Percentiles rank a stretch among this genome's conserved stretches.
Conservation (phyloP, 2,797 vertebrate species). For the Oryzias dopingdopingensis region DNA sequence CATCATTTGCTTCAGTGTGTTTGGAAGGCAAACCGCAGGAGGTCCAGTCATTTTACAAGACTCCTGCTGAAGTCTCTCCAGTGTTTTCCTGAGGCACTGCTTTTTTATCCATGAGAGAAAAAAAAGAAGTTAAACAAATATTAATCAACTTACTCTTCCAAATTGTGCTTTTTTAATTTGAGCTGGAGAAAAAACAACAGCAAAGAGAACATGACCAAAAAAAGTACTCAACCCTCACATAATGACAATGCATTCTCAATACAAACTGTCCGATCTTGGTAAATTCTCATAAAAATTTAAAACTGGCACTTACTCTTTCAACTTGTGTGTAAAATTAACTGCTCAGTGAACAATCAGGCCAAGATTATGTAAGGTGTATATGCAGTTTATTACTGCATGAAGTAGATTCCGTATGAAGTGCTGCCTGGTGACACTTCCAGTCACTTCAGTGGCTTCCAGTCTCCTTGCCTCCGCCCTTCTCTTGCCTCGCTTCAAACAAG, state of each 20-base stretch:
- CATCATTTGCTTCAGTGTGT: conserved; percentile 52
- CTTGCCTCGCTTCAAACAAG: conserved; percentile 39
- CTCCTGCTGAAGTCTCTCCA: not conserved
- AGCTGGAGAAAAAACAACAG: no score
- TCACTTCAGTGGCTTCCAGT: conserved; percentile 28
- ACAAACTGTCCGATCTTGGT: no score
- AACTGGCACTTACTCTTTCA: no score
- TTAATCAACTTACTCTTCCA: not conserved
- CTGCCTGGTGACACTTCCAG: conserved; percentile 33
- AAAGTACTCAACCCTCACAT: no score
- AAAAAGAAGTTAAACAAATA: not conserved
- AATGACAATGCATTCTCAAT: no score
- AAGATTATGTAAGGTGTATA: conserved; percentile 15
- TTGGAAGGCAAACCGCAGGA: conserved; percentile 41
- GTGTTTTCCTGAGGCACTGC: conserved; percentile 3
- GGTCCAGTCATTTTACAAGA: conserved; percentile 5
- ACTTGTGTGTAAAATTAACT: not conserved
- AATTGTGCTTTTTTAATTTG: no score
- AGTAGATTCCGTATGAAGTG: conserved; percentile 15
- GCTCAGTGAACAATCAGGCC: conserved; percentile 5
- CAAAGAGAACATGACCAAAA: no score
- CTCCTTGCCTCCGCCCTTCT: conserved; percentile 43
- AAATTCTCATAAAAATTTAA: no score
- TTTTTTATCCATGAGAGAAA: not conserved
- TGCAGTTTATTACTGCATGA: conserved; percentile 14